These are phyloP conservation scores for Burhinus bistriatus DNA, from an alignment of 2,113 vertebrate genomes.

Conservation along the genomic window DNA sequence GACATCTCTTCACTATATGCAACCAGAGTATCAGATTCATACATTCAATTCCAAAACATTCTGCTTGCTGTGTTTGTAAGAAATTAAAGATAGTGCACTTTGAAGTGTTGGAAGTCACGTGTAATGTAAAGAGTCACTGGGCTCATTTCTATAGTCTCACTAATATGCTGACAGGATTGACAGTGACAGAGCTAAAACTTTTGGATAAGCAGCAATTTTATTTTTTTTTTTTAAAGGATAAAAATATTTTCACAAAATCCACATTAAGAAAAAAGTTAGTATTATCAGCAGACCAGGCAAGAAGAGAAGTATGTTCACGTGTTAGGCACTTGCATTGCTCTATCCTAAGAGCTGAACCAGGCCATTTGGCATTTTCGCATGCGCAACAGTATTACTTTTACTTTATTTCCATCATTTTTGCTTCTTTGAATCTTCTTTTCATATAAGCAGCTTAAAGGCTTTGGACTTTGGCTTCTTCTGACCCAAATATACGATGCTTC, in stretches of 20 bases:
- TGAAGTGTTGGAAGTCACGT: not conserved
- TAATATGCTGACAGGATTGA: not conserved
- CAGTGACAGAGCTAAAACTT: not conserved
- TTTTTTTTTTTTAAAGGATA: too few species aligned
- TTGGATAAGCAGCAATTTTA: not conserved
- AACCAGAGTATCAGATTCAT: not conserved
- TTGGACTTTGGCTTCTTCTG: not conserved
- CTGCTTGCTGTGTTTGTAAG: not conserved
- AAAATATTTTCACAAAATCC: not conserved
- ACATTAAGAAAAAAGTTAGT: not conserved
- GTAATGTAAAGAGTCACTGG: not conserved
- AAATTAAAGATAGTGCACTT: not conserved
- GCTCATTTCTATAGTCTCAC: not conserved
- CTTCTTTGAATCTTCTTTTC: not conserved
- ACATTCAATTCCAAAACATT: accelerated
- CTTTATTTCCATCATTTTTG: not conserved
- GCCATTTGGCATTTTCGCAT: not conserved
- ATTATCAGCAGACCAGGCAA: not conserved
- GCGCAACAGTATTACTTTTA: not conserved
- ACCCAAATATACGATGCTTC: not conserved
- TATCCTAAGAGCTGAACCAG: not conserved
- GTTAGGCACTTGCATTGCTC: not conserved
- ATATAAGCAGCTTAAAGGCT: not conserved
- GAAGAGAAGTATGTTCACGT: not conserved
- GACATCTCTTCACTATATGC: not conserved